A percentile compares a stretch with the other conserved stretches of the same genome.
These are phyloP conservation scores for Tigriopus californicus DNA, from an alignment of 2,888 invertebrate species.

Conservation along the genomic window DNA sequence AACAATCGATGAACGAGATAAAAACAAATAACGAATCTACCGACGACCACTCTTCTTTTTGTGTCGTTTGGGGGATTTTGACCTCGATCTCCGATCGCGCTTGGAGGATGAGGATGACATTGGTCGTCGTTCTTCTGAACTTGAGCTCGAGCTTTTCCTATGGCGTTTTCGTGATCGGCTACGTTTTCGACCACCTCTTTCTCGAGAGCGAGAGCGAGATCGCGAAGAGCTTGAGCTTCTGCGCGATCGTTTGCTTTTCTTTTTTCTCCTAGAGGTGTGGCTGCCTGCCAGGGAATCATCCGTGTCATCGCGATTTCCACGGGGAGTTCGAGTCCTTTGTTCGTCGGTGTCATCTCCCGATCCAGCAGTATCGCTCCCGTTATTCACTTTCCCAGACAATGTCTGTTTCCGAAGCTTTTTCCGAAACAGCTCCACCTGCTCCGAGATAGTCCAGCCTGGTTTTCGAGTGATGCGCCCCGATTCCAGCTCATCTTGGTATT, in stretches of 20 bases:
- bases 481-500: conserved; percentile 89
- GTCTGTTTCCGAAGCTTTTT: not conserved
- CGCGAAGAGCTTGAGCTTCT: not conserved
- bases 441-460: conserved; percentile 49
- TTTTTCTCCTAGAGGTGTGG: not conserved
- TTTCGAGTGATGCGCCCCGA: conserved; percentile 54
- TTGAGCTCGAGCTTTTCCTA: not conserved
- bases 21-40: not conserved
- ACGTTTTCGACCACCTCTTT: not conserved
- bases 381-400: not conserved
- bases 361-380: too few relatives aligned
- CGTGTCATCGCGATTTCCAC: too few relatives aligned
- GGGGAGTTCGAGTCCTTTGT: too few relatives aligned
- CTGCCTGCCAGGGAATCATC: too few relatives aligned
- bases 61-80: conserved; percentile 16
- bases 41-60: conserved; percentile 4
- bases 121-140: not conserved
- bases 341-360: too few relatives aligned
- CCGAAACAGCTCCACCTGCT: conserved; percentile 36
- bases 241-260: not conserved
- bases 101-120: conserved; percentile 14
- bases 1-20: not conserved
- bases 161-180: not conserved
- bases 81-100: conserved; percentile 12
- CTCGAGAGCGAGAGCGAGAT: not conserved